Base-by-base conservation (phyloP, 1,140 invertebrate genomes). In the Nebria ingens region DNA sequence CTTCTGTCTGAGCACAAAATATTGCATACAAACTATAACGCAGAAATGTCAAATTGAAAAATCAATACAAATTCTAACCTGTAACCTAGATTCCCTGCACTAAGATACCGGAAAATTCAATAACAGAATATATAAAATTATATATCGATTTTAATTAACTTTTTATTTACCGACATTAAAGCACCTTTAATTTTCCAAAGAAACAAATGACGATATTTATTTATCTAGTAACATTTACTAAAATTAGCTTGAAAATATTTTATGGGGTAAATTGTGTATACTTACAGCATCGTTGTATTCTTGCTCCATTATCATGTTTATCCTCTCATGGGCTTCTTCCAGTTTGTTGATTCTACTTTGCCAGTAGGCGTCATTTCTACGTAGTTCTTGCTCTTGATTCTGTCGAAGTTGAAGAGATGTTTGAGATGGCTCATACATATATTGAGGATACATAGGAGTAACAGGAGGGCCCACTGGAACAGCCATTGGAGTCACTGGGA, bases 261-360 rank as follows among this genome's bases (percentile, higher is more conserved):
- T n/a, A n/a, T n/a, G n/a, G n/a, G n/a, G n/a, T n/a, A n/a, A n/a
- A n/a, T n/a, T n/a, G n/a, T n/a, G n/a, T n/a, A n/a, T n/a, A n/a
- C n/a, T 64, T 66, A 71, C 61, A 21, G 77, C 74, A 64, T 75
- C 75, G 29, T 76, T 68, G 58, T 77, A 76, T 59, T 80, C 77
- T 1, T 68, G 57, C n/a, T 77, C 68, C 58, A 80, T 66, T 21
- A 76, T 66, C 6, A 64, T 53, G 58, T 76, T 71, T 38, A 80
- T 73, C 21, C 65, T 63, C 40, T 72, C 67, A 57, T 79, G 75
- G 50, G 67, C 67, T 17, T 69, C 65, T 57, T 80, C 68, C 29
- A 79, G 60, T 40, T 71, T 67, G n/a, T 68, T 59, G n/a, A 80
- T 60, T 19, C 78, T 70, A 19, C 68, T 69, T 19, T 72, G 66